Evolutionary conservation across 2,797 vertebrate genomes (phyloP), one percentile per base, ranked within the genome.

Genomic region (Hemitrygon akajei): DNA sequence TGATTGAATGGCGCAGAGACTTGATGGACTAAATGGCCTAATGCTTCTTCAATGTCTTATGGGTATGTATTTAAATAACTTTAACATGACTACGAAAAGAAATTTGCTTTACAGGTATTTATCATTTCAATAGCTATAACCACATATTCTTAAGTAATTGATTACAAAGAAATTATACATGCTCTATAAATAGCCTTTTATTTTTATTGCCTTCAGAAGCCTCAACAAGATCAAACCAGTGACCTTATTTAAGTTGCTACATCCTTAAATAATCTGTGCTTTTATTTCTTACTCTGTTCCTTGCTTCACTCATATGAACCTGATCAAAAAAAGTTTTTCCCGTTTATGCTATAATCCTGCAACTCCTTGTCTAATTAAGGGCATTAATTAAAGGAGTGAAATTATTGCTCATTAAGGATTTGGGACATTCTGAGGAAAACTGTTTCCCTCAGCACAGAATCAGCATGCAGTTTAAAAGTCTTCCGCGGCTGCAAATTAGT

Each of bases 381-480:
- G 69, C 87, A 91, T 91, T 73, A 91, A 91, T 91, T 91, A 91
- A 91, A 91, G 89, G 89, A 91, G 89, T 73, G 89, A 91, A 91
- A 91, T 91, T 91, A 91, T 91, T 91, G 89, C 89, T 73, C 89
- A 91, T 91, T 91, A 91, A 91, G 89, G 66, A 73, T 47, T 91
- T 91, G 89, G 89, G 89, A 91, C n/a, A 71, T 91, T 71, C 89
- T 9, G 37, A 91, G 89, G 69, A 91, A 91, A 40, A 66, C 66
- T 91, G 89, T 91, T 91, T 91, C 89, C 89, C 89, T 91, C 18
- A 37, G 71, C 34, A 73, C 89, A 91, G 89, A 91, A 91, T 91
- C 89, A 91, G 89, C 89, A 91, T 91, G 89, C 89, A 73, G 66
- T 91, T 73, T 91, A 30, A 91, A 91, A 91, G 66, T 91, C 89